Conservation (phyloP, 2,888 invertebrate species). For the Machimus atricapillus region DNA sequence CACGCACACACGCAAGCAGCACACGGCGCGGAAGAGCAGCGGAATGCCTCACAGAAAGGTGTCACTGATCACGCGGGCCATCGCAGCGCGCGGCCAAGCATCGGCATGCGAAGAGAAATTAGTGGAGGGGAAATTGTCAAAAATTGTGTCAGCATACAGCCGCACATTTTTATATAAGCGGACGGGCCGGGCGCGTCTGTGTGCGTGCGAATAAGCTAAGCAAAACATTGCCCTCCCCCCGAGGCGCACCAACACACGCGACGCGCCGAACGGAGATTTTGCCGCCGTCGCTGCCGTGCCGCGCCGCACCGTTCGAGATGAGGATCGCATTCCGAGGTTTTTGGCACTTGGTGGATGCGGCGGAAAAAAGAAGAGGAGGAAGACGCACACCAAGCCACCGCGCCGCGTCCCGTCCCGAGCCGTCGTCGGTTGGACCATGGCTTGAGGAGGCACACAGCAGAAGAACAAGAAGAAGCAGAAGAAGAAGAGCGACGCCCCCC, state of each 20-base stretch:
- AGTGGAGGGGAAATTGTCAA: constrained; percentile 1
- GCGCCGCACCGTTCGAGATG: neutral
- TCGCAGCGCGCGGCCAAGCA: neutral
- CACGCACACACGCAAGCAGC: neutral
- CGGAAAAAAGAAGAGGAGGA: constrained; percentile 14
- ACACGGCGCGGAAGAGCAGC: neutral
- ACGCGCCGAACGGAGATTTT: neutral
- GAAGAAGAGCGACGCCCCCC: neutral
- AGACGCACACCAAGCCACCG: neutral
- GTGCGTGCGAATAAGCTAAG: neutral
- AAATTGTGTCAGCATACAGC: constrained; percentile 6
- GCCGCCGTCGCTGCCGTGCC: neutral
- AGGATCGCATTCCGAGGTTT: constrained; percentile 24
- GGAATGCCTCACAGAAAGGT: neutral
- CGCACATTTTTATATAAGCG: neutral
- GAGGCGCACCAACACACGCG: neutral
- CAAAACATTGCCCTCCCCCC: neutral
- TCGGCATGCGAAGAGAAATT: constrained; percentile 3
- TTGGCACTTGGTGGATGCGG: constrained; percentile 15
- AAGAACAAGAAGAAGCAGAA: neutral
- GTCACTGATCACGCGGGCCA: neutral
- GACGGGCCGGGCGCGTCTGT: neutral
- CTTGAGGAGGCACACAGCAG: neutral
- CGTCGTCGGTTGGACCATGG: neutral
- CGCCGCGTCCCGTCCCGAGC: neutral